Percentiles rank a stretch among this genome's conserved stretches.
phyloP scores from a whole-genome alignment of 2,113 vertebrate species.

The Carettochelys insculpta region DNA sequence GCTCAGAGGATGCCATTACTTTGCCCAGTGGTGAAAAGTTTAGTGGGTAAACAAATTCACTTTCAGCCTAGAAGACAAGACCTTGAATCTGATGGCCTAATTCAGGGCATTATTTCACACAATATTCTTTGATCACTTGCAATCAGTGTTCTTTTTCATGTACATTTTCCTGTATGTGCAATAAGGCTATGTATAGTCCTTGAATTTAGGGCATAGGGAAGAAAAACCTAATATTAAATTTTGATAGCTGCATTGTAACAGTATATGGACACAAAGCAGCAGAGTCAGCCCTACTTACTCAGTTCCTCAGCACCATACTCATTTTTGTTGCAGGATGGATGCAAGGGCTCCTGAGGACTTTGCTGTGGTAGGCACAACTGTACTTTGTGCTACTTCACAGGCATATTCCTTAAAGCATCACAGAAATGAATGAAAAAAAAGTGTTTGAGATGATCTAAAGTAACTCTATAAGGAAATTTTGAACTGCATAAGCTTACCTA shows the following conservation, averaged over 20 bases:
- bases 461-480: not conserved
- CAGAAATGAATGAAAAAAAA: slow-evolving; percentile 3
- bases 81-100: not conserved
- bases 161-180: not conserved
- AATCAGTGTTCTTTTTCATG: slow-evolving; percentile 24
- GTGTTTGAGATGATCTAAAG: not conserved
- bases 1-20: not conserved
- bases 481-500: not conserved
- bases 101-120: not conserved
- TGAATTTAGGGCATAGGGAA: slow-evolving; percentile 1
- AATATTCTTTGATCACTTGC: slow-evolving; percentile 57
- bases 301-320: not conserved
- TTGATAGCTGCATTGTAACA: slow-evolving; percentile 10
- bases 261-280: slow-evolving; percentile 38
- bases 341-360: not conserved
- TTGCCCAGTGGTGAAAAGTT: not conserved
- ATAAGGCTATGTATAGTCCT: not conserved
- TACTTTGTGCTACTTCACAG: not conserved
- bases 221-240: slow-evolving; percentile 18
- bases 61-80: slow-evolving; percentile 3
- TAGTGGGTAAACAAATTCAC: not conserved
- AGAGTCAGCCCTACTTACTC: slow-evolving; percentile 6
- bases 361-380: not conserved
- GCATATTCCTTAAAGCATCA: not conserved
- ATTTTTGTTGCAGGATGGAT: not conserved